Evolutionary conservation across 2,888 invertebrate species (phyloP).

Genomic region (Limnephilus marmoratus): DNA sequence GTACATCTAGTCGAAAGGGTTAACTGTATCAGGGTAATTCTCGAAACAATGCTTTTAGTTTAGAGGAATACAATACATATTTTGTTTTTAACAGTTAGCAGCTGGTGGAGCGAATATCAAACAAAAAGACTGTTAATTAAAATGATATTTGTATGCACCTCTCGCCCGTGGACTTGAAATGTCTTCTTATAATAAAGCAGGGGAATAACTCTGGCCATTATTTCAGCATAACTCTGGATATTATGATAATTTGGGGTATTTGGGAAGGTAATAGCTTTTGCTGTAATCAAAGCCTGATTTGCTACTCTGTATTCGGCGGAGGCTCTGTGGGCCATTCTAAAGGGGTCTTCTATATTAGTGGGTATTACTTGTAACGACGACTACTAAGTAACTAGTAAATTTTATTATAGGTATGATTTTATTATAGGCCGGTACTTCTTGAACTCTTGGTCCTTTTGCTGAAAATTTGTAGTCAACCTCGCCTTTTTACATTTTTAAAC

Average conservation of each 20-base stretch:
- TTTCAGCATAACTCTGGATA: constrained; percentile 40
- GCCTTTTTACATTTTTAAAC: not conserved
- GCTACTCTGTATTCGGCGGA: constrained; percentile 34
- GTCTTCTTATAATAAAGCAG: not conserved
- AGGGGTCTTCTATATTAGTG: not conserved
- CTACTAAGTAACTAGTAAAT: not conserved
- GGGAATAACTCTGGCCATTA: not conserved
- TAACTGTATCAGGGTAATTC: no score
- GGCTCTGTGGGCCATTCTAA: constrained; percentile 19
- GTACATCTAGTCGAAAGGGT: no score
- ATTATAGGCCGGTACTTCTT: not conserved
- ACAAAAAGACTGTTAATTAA: not conserved
- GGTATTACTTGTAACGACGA: not conserved
- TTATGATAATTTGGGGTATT: constrained; percentile 46
- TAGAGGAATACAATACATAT: no score
- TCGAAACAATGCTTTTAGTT: no score
- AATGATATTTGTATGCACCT: constrained; percentile 15
- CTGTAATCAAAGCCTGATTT: constrained; percentile 44
- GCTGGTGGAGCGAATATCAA: no score
- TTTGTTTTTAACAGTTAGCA: no score
- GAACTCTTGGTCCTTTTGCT: not conserved
- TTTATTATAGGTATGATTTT: not conserved
- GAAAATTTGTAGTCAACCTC: not conserved
- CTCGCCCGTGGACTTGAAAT: not conserved
- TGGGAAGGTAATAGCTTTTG: constrained; percentile 38